A percentile compares a stretch with the other conserved stretches of the same genome.
These are phyloP conservation scores for Clunio marinus DNA, from an alignment of 2,888 invertebrate species.

Conservation along the genomic window DNA sequence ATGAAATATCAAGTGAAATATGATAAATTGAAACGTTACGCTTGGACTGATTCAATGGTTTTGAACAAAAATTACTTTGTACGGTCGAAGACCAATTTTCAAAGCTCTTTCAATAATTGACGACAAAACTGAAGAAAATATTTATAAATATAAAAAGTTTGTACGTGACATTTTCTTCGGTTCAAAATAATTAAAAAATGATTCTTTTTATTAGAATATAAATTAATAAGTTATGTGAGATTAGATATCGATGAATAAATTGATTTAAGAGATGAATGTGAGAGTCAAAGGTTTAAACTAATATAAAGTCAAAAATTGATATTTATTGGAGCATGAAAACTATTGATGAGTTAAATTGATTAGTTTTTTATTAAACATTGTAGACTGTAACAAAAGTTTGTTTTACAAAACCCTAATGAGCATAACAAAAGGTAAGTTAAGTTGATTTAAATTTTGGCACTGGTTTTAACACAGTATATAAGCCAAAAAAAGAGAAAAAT, in stretches of 20 bases:
- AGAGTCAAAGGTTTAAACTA: background rate
- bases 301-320: background rate
- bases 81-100: background rate
- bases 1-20: constrained; percentile 25
- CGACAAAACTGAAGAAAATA: background rate
- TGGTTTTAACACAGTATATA: too few species aligned
- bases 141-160: background rate
- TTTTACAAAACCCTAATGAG: too few species aligned
- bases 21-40: background rate
- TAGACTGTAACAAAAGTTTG: too few species aligned
- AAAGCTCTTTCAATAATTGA: background rate
- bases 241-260: too few species aligned
- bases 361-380: background rate
- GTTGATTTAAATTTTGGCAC: too few species aligned
- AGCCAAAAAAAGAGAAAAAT: too few species aligned
- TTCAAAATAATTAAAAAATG: background rate
- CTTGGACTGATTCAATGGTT: background rate
- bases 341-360: constrained; percentile 15
- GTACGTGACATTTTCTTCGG: background rate
- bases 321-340: constrained; percentile 21
- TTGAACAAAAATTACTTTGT: background rate
- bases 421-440: too few species aligned
- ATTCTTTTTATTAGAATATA: background rate
- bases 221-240: background rate
- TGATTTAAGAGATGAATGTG: too few species aligned